Percentiles rank a stretch among this genome's conserved stretches.
Evolutionary conservation across 2,888 invertebrate genomes (phyloP).

Genomic region (Melikaiella ostensackeni): DNA sequence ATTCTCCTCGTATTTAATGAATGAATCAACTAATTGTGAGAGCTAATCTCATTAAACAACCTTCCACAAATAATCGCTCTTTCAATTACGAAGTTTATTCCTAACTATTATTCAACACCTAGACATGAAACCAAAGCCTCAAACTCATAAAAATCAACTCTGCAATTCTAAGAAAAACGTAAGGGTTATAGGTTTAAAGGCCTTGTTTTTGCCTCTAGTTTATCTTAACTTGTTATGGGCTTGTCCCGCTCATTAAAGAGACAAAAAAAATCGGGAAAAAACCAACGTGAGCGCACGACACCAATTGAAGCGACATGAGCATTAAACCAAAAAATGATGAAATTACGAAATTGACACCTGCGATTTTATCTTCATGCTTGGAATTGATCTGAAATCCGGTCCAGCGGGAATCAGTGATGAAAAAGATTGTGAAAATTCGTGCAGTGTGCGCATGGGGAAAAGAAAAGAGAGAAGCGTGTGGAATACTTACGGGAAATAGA

Average conservation of each 20-base stretch:
- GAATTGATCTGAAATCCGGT: conserved; percentile 11
- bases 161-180: conserved; percentile 1
- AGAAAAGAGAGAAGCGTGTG: conserved; percentile 25
- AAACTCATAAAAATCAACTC: not conserved
- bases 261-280: conserved; percentile 25
- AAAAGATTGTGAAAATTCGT: conserved; percentile 23
- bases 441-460: not conserved
- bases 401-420: conserved; percentile 6
- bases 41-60: conserved; percentile 17
- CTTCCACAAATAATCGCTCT: conserved; percentile 2
- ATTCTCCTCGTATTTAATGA: not conserved
- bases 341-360: conserved; percentile 13
- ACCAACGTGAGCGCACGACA: conserved; percentile 2
- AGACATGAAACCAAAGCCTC: not conserved
- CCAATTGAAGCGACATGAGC: not conserved
- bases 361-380: not conserved
- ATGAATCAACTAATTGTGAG: conserved; percentile 13
- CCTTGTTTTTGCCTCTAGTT: conserved; percentile 21
- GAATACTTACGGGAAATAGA: conserved; percentile 96
- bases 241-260: conserved; percentile 26
- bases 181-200: conserved; percentile 12
- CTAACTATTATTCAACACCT: not conserved
- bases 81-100: not conserved
- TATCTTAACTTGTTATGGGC: conserved; percentile 33
- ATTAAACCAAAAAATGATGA: not conserved